Evolutionary conservation across 1,140 invertebrate species (phyloP).

Genomic region (Drosophila quadrilineata): DNA sequence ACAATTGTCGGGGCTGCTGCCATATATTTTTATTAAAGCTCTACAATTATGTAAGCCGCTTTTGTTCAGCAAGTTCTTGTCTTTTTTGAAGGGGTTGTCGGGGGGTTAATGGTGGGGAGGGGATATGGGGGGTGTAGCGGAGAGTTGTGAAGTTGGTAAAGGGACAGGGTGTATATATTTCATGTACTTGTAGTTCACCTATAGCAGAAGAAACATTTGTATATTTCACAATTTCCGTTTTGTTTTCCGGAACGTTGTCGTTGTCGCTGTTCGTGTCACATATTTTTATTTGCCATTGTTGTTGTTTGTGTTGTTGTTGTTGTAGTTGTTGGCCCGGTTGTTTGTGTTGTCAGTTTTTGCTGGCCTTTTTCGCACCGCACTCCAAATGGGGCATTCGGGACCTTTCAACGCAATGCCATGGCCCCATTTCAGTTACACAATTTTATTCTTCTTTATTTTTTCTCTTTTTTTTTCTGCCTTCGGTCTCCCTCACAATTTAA

Average conservation of each 20-base stretch:
- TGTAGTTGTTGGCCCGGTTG: conserved; percentile 14
- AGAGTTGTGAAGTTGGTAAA: too few species aligned
- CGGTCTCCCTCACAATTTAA: conserved; percentile 53
- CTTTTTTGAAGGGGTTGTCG: conserved; percentile 18
- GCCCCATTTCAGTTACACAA: conserved; percentile 21
- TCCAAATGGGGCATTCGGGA: conserved; percentile 69
- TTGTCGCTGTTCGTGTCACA: conserved; percentile 71
- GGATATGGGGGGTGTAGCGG: too few species aligned
- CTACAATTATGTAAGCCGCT: conserved; percentile 36
- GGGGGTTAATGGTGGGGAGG: background rate
- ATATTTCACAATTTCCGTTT: conserved; percentile 77
- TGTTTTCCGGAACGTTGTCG: conserved; percentile 71
- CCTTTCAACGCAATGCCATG: conserved; percentile 73
- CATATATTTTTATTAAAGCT: conserved; percentile 65
- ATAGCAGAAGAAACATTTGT: conserved; percentile 70
- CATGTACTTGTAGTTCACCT: conserved; percentile 63
- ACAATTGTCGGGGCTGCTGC: conserved; percentile 41
- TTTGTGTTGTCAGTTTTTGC: conserved; percentile 44
- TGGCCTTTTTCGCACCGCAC: conserved; percentile 54
- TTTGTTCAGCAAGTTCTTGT: conserved; percentile 22
- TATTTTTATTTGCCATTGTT: conserved; percentile 54
- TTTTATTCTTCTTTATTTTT: too few species aligned
- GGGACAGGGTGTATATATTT: too few species aligned
- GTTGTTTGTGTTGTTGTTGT: conserved; percentile 23
- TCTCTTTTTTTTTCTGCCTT: conserved; percentile 4